Evolutionary conservation across 1,140 invertebrate species (phyloP).

Genomic region (Tenebrio molitor): DNA sequence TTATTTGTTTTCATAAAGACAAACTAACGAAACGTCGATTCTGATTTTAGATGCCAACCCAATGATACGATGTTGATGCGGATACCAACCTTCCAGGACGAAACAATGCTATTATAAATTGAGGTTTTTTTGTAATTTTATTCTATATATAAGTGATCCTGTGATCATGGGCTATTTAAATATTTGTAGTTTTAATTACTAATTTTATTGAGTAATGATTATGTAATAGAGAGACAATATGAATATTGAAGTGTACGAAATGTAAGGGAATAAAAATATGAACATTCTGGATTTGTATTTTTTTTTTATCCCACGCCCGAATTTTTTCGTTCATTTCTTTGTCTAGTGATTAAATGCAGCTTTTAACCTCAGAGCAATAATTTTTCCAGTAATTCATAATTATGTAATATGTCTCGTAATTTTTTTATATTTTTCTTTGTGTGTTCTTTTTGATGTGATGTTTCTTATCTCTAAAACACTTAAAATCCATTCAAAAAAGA

Average conservation of each 20-base stretch:
- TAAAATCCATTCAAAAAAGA: no score
- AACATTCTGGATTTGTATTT: neutral
- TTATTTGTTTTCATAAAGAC: neutral
- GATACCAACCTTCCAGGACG: conserved; percentile 11
- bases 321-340: no score
- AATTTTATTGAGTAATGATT: conserved; percentile 38
- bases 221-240: conserved; percentile 48
- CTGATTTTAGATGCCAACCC: neutral
- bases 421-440: no score
- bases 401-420: no score
- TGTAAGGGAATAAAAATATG: conserved; percentile 50
- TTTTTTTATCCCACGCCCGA: no score
- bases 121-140: conserved; percentile 46
- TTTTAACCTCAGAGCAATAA: no score
- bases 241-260: conserved; percentile 20
- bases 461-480: no score
- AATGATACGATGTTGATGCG: neutral
- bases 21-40: no score
- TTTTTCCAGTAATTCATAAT: no score
- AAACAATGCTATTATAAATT: neutral
- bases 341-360: no score
- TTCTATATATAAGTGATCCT: conserved; percentile 48
- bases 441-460: no score
- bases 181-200: conserved; percentile 45
- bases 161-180: conserved; percentile 49